Evolutionary conservation across 2,797 vertebrate genomes (phyloP).

Genomic region (Coregonus ussuriensis): DNA sequence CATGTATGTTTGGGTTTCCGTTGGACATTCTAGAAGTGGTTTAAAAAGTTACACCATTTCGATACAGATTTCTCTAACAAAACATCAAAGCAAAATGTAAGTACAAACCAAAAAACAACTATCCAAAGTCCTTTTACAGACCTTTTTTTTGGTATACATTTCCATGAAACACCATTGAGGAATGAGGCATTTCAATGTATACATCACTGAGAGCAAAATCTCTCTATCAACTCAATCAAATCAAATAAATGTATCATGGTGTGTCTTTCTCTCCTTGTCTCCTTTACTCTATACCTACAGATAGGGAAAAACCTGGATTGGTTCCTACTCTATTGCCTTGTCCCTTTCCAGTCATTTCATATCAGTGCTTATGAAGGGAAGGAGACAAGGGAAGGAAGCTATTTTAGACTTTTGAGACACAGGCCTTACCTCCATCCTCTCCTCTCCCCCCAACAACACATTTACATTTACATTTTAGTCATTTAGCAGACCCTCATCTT

Average conservation of each 20-base stretch:
- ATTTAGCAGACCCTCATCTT: background rate
- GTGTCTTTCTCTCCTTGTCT: background rate
- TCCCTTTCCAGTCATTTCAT: background rate
- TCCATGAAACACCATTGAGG: conserved; percentile 40
- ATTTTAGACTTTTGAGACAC: background rate
- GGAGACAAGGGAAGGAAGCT: no score
- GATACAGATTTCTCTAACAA: conserved; percentile 42
- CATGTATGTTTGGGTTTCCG: conserved; percentile 28
- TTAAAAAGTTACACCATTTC: conserved; percentile 50
- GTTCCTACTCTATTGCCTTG: background rate
- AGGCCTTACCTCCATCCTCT: background rate
- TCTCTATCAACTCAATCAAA: background rate
- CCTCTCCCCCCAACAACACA: conserved; percentile 1
- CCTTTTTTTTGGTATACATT: conserved; percentile 32
- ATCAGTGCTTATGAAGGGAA: background rate
- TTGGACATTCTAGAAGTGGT: conserved; percentile 48
- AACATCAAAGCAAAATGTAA: conserved; percentile 49
- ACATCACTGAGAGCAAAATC: conserved; percentile 21
- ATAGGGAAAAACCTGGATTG: background rate
- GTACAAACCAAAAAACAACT: conserved; percentile 17
- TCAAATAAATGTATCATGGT: no score
- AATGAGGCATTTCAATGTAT: conserved; percentile 39
- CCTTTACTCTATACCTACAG: background rate
- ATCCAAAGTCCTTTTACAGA: conserved; percentile 30
- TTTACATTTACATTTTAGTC: no score